phyloP scores from a whole-genome alignment of 1,140 invertebrate genomes.

The Chrysomallon squamiferum region DNA sequence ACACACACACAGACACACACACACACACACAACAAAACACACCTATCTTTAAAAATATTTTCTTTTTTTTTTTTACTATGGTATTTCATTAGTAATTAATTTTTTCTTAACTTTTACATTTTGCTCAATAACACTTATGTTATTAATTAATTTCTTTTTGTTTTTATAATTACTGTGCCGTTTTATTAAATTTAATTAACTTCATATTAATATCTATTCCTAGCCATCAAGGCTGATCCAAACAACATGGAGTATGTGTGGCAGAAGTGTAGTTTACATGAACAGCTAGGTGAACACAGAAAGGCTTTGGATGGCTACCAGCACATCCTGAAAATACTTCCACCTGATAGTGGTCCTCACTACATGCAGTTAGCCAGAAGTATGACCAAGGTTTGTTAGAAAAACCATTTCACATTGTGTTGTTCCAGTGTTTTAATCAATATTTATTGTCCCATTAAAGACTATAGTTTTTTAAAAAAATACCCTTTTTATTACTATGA shows the following conservation, averaged over 20 bases:
- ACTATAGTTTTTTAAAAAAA: background rate
- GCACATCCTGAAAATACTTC: conserved; percentile 73
- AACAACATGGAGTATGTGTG: conserved; percentile 76
- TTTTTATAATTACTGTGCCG: no score
- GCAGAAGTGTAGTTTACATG: conserved; percentile 75
- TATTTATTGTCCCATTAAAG: background rate
- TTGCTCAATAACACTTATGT: no score
- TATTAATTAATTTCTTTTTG: no score
- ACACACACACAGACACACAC: no score
- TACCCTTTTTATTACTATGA: no score
- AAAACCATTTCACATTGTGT: background rate
- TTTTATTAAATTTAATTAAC: no score
- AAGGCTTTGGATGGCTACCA: conserved; percentile 77
- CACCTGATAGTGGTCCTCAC: conserved; percentile 70
- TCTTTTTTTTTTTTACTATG: no score
- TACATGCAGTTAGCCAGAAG: conserved; percentile 80
- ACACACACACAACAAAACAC: no score
- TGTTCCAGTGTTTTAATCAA: background rate
- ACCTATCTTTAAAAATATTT: no score
- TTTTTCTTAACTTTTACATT: no score
- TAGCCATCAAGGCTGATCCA: conserved; percentile 60
- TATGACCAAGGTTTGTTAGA: conserved; percentile 68
- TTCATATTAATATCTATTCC: no score
- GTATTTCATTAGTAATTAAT: no score
- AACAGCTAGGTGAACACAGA: conserved; percentile 75